These are phyloP conservation scores for Lacerta agilis DNA, from an alignment of 2,797 vertebrate genomes.

Conservation along the genomic window DNA sequence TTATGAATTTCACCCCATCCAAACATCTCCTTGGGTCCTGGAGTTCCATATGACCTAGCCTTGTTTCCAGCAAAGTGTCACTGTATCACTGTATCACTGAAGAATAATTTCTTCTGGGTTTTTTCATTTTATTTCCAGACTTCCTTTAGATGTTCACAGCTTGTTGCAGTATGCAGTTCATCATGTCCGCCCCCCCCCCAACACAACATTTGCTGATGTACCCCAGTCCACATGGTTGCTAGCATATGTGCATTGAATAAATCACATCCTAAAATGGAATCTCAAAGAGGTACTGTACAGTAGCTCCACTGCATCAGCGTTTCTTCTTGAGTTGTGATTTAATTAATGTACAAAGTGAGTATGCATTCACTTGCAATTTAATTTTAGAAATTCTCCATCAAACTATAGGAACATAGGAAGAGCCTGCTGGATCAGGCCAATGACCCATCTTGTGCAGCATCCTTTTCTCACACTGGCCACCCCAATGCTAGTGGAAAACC, in stretches of 20 bases:
- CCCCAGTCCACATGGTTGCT: no score
- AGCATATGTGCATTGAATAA: not conserved
- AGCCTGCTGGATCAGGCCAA: no score
- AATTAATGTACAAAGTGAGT: not conserved
- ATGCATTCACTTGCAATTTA: no score
- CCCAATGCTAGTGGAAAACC: no score
- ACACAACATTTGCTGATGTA: not conserved
- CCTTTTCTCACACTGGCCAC: no score
- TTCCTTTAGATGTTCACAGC: not conserved
- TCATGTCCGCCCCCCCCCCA: not conserved
- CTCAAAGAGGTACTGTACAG: not conserved
- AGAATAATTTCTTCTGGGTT: not conserved
- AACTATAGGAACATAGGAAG: not conserved
- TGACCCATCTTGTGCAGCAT: no score
- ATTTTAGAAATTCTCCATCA: not conserved
- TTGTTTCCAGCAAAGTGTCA: not conserved
- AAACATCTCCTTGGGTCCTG: not conserved
- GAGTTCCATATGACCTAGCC: not conserved
- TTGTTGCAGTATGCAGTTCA: not conserved
- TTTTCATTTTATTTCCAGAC: not conserved
- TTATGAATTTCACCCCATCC: not conserved
- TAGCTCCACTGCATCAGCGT: not conserved
- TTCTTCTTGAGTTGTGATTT: not conserved
- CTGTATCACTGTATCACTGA: not conserved
- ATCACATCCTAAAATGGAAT: not conserved